Percentiles rank a stretch among this genome's conserved stretches.
Evolutionary conservation across 2,113 vertebrate species (phyloP).

Genomic region (Halcyon senegalensis): DNA sequence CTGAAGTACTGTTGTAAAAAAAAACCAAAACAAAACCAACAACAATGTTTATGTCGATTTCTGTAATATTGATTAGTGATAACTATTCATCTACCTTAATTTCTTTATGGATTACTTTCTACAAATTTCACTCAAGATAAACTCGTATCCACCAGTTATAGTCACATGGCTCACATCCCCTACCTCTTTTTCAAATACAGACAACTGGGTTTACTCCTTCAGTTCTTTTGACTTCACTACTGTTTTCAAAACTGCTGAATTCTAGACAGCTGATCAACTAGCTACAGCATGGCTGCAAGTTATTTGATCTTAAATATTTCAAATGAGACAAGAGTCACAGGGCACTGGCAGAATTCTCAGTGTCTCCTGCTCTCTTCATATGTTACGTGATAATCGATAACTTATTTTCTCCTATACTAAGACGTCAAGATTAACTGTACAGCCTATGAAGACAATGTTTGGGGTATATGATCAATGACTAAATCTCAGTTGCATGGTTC

Average conservation of each 20-base stretch:
- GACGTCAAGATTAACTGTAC: background rate
- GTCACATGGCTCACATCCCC: background rate
- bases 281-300: background rate
- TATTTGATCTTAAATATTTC: background rate
- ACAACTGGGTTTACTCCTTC: background rate
- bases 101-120: background rate
- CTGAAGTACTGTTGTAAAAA: background rate
- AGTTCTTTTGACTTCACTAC: background rate
- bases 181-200: background rate
- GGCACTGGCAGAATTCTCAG: background rate
- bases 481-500: background rate
- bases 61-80: background rate
- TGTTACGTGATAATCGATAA: accelerated
- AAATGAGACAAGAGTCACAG: background rate
- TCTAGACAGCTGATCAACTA: background rate
- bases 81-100: background rate
- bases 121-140: background rate
- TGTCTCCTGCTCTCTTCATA: background rate
- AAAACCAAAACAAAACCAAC: no score
- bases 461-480: background rate
- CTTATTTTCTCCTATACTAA: background rate
- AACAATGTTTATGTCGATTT: background rate
- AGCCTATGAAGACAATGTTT: background rate
- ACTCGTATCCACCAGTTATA: background rate
- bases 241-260: background rate